Conservation (phyloP, 2,113 vertebrate genomes). For the Tinamus guttatus region DNA sequence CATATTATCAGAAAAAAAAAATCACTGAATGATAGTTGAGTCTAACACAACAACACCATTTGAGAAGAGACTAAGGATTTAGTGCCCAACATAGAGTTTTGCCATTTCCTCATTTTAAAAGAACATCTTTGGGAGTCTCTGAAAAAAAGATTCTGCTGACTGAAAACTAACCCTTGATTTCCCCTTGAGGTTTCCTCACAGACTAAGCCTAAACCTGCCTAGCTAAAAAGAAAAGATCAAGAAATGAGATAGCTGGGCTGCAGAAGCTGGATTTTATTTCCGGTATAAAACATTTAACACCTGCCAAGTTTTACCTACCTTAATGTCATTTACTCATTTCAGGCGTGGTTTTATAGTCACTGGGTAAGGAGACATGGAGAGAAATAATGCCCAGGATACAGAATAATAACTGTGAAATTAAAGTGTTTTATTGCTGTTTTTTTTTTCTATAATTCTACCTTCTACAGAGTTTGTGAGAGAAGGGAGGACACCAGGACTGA, state of each 20-base stretch:
- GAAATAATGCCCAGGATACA: not conserved
- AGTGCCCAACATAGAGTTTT: not conserved
- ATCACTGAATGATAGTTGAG: not conserved
- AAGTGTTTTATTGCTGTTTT: not conserved
- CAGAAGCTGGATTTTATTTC: not conserved
- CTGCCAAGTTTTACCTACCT: not conserved
- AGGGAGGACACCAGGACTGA: not conserved
- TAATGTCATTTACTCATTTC: not conserved
- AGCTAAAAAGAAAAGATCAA: not conserved
- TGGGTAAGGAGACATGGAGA: not conserved
- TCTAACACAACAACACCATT: not conserved
- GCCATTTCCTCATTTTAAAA: not conserved
- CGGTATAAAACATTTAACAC: not conserved
- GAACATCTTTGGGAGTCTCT: not conserved
- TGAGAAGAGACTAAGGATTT: not conserved
- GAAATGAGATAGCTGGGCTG: not conserved
- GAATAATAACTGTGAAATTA: not conserved
- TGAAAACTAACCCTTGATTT: slow-evolving; percentile 16
- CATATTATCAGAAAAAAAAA: not conserved
- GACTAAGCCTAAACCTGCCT: not conserved
- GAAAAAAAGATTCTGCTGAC: not conserved
- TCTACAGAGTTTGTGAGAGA: fast-evolving
- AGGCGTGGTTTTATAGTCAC: not conserved
- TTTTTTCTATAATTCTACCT: not conserved
- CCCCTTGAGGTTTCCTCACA: not conserved